Conservation (phyloP, 2,888 invertebrate genomes). For the Crocallis elinguaria region DNA sequence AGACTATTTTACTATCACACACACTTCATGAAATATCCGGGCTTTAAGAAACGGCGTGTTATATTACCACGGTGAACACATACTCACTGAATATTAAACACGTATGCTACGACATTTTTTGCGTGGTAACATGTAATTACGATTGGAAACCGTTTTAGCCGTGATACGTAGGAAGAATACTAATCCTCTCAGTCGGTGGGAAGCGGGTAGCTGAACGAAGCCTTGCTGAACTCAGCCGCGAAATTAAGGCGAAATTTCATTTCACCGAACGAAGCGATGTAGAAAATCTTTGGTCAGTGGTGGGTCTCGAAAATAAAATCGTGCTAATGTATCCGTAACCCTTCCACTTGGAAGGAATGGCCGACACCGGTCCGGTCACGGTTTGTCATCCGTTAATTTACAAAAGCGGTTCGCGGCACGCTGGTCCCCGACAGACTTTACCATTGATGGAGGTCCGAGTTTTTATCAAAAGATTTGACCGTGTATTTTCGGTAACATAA, state of each 20-base stretch:
- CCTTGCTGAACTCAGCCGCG: slow-evolving; percentile 22
- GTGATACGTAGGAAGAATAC: slow-evolving; percentile 34
- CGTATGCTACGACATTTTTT: slow-evolving; percentile 31
- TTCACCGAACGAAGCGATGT: slow-evolving; percentile 8
- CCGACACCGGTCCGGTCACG: slow-evolving; percentile 22
- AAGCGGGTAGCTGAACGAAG: slow-evolving; percentile 24
- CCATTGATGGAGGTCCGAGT: slow-evolving; percentile 41
- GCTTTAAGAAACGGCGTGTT: slow-evolving; percentile 14
- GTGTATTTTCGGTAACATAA: slow-evolving; percentile 41
- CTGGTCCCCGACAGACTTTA: slow-evolving; percentile 32
- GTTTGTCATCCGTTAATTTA: slow-evolving; percentile 43
- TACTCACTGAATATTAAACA: slow-evolving; percentile 31
- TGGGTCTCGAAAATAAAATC: slow-evolving; percentile 26
- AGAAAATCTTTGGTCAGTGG: slow-evolving; percentile 14
- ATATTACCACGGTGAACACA: slow-evolving; percentile 15
- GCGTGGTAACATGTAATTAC: slow-evolving; percentile 30
- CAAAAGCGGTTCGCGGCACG: slow-evolving; percentile 39
- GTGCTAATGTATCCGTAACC: slow-evolving; percentile 35
- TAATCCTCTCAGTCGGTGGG: slow-evolving; percentile 22
- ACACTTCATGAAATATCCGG: slow-evolving; percentile 22
- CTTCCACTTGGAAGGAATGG: slow-evolving; percentile 33
- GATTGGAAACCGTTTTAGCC: slow-evolving; percentile 32
- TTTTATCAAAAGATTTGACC: slow-evolving; percentile 42
- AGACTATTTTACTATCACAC: slow-evolving; percentile 31
- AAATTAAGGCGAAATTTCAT: slow-evolving; percentile 27